Base-by-base conservation (phyloP, 1,140 invertebrate genomes). In the Drosophila kohkoa region DNA sequence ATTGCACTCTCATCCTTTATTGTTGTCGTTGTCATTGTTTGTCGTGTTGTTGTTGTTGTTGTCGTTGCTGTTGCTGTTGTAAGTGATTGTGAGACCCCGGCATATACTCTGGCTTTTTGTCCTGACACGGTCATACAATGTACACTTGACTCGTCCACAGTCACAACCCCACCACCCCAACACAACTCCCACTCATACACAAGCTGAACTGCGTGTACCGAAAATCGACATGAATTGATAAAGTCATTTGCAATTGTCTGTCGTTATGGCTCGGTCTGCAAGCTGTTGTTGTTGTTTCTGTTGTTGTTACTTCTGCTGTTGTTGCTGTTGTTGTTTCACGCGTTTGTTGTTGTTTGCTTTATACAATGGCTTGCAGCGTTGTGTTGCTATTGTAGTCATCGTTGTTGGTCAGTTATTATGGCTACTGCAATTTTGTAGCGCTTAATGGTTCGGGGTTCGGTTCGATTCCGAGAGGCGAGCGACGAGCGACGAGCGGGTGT, bases 231-330 rank as follows among this genome's bases (percentile, higher is more conserved):
- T 81, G 85, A 88, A 88, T 88, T 88, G 85, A 88, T 89, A 88
- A 88, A 88, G 85, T 89, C 85, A 88, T 88, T 88, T 88, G 83
- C 83, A 88, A 88, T 88, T 88, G 85, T 87, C 82, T 83, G 85
- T 89, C 83, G 83, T 87, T 87, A 88, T 80, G 83, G 78, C 55
- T 54, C 59, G 41, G 25, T 32, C 28, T 51, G 71, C 8, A 20
- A 43, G 45, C 46, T 70, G 45, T 58, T 75, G 35, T 59, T 73
- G 63, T 66, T 64, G 66, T 74, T 74, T 51, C 66, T 73, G 75
- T 64, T 76, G 65, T 72, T n/a, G n/a, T n/a, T n/a, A n/a, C n/a
- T n/a, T n/a, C n/a, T 75, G 35, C 52, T 73, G 63, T 66, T 77
- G 63, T 43, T 75, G 54, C 43, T 70, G 60, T 62, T 79, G 69